Base-by-base conservation (phyloP, 2,888 invertebrate species). In the Phengaris arion region DNA sequence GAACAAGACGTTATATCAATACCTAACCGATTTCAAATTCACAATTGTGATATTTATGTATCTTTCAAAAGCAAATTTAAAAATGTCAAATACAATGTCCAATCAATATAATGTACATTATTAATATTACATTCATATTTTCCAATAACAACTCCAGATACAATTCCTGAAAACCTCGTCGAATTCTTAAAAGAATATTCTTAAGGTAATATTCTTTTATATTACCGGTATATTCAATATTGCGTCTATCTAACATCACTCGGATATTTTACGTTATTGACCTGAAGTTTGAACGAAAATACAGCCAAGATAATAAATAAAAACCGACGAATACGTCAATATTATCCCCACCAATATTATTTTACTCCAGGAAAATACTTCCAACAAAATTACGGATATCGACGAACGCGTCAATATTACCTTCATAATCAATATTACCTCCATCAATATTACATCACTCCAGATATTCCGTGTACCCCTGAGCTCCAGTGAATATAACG, bases 401-500 rank as follows among this genome's bases (percentile, higher is more conserved):
- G 57, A 59, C 22, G 10, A 22, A 59, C 13, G 4, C 22, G 35
- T 10, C 64, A 64, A 70, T 70, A 51, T 70, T 48, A 70, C 10
- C 35, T 74, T 45, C 35, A 54, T 59, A 54, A 76, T 72, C 74
- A 75, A 75, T 68, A 77, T 72, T 55, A 51, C 64, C 74, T 70
- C 69, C 51, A 48, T 15, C 54, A 73, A 73, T 69, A 73, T 70
- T 78, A 79, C 78, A 45, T 85, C 82, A 87, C 74, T 87, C 86
- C 75, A 93, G 80, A 79, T 94, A 94, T 69, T 94, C 94, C 0
- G 91, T 93, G 86, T 98, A 98, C 0, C 98, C 98, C 86, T 98
- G 98, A 2, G 98, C 98, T 10, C 98, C 98, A 0, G 98, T 98
- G 90, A 98, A 98, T 74, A 98, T 96, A 8, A 98, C 98, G 91